Base-by-base conservation (phyloP, 1,140 invertebrate species). In the Drosophila nigrodunni region DNA sequence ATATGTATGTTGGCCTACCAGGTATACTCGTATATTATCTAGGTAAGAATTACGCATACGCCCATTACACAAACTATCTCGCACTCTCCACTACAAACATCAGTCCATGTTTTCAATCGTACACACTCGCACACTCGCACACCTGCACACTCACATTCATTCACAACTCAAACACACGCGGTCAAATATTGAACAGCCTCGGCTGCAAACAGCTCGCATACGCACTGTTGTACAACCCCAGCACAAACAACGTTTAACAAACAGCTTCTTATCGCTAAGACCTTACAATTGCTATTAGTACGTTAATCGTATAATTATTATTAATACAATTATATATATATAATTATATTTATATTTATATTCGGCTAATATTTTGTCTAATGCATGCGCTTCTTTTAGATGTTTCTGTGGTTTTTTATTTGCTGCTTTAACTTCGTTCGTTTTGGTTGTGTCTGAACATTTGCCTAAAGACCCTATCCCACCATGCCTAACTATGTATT, bases 331-430 rank as follows among this genome's bases (percentile, higher is more conserved):
- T 64, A 64, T 68, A 69, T 47, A 69, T 47, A 67, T 74, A 66
- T 52, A 68, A 15, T 15, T 54, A 65, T 69, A 59, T 70, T 41
- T 77, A 50, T 72, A 65, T 49, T 57, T 72, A 49, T 80, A 77
- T 80, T 83, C 72, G 69, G 65, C 79, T 86, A 87, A 75, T 72
- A 85, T 80, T 85, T 85, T 67, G 43, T 74, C 81, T 85, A 85
- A 85, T 85, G 74, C 81, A 25, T 64, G 50, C 34, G 44, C 75
- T 78, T 54, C 75, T 78, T 52, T 75, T 73, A 30, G 67, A 35
- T 78, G 34, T 58, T 60, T 44, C 65, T 60, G 70, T 46, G 37
- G 35, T 37, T 71, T 43, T 18, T 15, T 39, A 7, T 54, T 41
- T 34, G 55, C 54, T 58, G 44, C 62, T 41, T 60, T 54, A 68